Percentiles rank a stretch among this genome's conserved stretches.
Conservation (phyloP, 1,140 invertebrate species). For the Tigriopus japonicus region DNA sequence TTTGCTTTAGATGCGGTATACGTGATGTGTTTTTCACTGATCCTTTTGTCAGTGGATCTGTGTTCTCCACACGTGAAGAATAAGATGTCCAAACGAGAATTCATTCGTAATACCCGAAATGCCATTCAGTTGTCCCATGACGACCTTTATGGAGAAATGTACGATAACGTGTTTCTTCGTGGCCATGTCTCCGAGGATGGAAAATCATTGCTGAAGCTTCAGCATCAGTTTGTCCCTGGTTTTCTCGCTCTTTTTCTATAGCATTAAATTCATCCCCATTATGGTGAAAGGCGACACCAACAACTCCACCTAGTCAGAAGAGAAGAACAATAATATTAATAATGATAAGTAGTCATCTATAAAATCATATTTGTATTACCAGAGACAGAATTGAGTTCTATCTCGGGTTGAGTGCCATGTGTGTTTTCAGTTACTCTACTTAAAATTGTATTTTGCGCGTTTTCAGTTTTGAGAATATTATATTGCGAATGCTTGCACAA, state of each 20-base stretch:
- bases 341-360: too few species aligned
- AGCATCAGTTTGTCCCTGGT: slow-evolving; percentile 2
- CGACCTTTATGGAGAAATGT: slow-evolving; percentile 33
- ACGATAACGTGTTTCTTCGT: slow-evolving; percentile 34
- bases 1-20: slow-evolving; percentile 31
- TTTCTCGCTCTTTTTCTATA: slow-evolving; percentile 6
- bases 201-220: background rate
- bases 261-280: background rate
- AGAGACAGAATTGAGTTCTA: too few species aligned
- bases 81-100: slow-evolving; percentile 38
- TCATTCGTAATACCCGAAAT: slow-evolving; percentile 33
- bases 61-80: slow-evolving; percentile 34
- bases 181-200: slow-evolving; percentile 28
- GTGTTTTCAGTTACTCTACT: too few species aligned
- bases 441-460: too few species aligned
- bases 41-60: slow-evolving; percentile 34
- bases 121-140: slow-evolving; percentile 27
- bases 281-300: too few species aligned
- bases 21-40: slow-evolving; percentile 34
- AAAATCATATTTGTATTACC: too few species aligned
- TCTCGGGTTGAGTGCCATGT: too few species aligned
- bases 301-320: too few species aligned
- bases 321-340: too few species aligned
- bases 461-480: too few species aligned
- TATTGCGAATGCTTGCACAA: too few species aligned